Base-by-base conservation (phyloP, 2,888 invertebrate species). In the Boloria selene region DNA sequence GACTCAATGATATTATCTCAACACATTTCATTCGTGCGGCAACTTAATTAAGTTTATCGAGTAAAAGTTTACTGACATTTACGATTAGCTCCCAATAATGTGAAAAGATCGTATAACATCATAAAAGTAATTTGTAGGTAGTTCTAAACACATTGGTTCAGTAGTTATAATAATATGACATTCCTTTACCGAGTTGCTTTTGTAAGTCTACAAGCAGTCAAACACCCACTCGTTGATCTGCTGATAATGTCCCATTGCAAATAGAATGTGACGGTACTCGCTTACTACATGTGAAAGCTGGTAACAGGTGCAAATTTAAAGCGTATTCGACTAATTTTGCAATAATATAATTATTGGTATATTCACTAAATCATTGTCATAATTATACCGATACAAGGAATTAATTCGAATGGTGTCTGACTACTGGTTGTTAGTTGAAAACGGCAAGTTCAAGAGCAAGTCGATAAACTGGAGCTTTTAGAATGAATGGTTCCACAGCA, bases 401-500 rank as follows among this genome's bases (percentile, higher is more conserved):
- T 78, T 75, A 49, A 51, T 69, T 64, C 74, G 70, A 69, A 76
- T 77, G 60, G 79, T 79, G 74, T 75, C 77, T 70, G 70, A 75
- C 77, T 74, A 74, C 74, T 73, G 84, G 74, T 73, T 81, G 83
- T 84, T 73, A 70, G 75, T 78, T 79, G 68, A 72, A 71, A 72
- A 68, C 69, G 73, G 71, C 78, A 86, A 88, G 88, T 88, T 88
- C 90, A 90, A 88, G 88, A 82, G 76, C 86, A 81, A 74, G 79
- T 71, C 75, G 69, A 81, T 83, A 78, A 78, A 81, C 75, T 73
- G 68, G 76, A 77, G 71, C 73, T 79, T 72, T 77, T 78, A 77
- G 77, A 81, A 81, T 78, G 77, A 80, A 81, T 79, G 76, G 77
- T 77, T 76, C 55, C 59, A 55, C 49, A 77, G 69, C 70, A 76